phyloP scores from a whole-genome alignment of 2,888 invertebrate species.

The Arge pagana region DNA sequence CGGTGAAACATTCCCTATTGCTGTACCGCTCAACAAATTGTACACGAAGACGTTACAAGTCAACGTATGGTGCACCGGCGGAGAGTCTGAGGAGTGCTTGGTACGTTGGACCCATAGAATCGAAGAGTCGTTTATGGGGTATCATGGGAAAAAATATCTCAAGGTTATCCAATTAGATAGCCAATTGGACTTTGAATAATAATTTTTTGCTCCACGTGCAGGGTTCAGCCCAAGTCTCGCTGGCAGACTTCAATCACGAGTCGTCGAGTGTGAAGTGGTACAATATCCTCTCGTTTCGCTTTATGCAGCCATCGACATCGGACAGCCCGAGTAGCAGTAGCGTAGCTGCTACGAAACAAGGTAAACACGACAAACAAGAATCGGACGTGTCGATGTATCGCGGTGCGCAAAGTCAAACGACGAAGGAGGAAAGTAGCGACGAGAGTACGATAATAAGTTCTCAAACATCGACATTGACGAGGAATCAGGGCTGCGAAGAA shows the following conservation, averaged over 20 bases:
- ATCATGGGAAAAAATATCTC: not conserved
- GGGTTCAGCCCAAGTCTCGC: conserved; percentile 94
- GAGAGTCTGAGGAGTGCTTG: conserved; percentile 80
- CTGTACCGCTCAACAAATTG: conserved; percentile 75
- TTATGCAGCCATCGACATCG: conserved; percentile 66
- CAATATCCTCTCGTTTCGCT: conserved; percentile 86
- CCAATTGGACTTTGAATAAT: not conserved
- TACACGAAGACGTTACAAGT: conserved; percentile 90
- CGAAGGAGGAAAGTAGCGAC: conserved; percentile 89
- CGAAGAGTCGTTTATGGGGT: not conserved
- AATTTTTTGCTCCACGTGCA: conserved; percentile 54
- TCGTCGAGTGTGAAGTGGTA: conserved; percentile 88
- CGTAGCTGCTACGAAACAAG: conserved; percentile 32
- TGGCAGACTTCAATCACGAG: conserved; percentile 91
- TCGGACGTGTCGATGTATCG: conserved; percentile 60
- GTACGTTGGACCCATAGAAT: conserved; percentile 67
- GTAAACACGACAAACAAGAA: conserved; percentile 60
- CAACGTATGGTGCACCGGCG: conserved; percentile 78
- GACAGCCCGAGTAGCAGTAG: conserved; percentile 45
- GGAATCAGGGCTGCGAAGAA: conserved; percentile 71
- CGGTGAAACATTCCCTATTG: conserved; percentile 77
- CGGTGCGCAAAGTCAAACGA: conserved; percentile 54
- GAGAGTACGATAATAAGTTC: conserved; percentile 96
- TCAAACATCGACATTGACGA: conserved; percentile 92
- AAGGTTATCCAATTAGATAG: not conserved